Percentiles rank a stretch among this genome's conserved stretches.
phyloP scores from a whole-genome alignment of 2,113 vertebrate genomes.

The Dromas ardeola region DNA sequence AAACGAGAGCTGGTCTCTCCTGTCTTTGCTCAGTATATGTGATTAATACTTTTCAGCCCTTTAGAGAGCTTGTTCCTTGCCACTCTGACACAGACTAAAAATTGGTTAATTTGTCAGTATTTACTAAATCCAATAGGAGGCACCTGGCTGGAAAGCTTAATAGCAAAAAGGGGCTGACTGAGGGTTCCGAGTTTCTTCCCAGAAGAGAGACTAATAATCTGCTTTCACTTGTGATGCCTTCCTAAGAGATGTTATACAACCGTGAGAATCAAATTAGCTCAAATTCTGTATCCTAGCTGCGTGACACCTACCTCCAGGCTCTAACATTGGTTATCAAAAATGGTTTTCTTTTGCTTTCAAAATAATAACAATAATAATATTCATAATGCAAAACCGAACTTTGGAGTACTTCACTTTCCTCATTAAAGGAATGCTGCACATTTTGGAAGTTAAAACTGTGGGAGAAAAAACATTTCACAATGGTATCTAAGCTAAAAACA shows the following conservation, averaged over 20 bases:
- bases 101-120: not conserved
- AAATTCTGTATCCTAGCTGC: not conserved
- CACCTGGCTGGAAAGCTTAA: not conserved
- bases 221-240: not conserved
- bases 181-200: not conserved
- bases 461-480: not conserved
- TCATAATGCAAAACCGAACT: not conserved
- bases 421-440: not conserved
- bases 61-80: not conserved
- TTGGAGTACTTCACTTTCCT: not conserved
- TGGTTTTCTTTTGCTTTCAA: not conserved
- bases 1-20: not conserved
- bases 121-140: not conserved
- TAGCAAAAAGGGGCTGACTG: not conserved
- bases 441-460: not conserved
- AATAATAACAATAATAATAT: not conserved
- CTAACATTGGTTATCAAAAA: not conserved
- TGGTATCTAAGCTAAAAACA: not conserved
- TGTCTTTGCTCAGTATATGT: not conserved
- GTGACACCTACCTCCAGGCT: not conserved
- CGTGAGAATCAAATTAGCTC: not conserved
- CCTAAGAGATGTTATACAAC: not conserved
- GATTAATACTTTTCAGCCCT: not conserved
- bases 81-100: not conserved
- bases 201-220: not conserved